Base-by-base conservation (phyloP, 23 tunicate genomes). In the Trididemnum miniatum region DNA sequence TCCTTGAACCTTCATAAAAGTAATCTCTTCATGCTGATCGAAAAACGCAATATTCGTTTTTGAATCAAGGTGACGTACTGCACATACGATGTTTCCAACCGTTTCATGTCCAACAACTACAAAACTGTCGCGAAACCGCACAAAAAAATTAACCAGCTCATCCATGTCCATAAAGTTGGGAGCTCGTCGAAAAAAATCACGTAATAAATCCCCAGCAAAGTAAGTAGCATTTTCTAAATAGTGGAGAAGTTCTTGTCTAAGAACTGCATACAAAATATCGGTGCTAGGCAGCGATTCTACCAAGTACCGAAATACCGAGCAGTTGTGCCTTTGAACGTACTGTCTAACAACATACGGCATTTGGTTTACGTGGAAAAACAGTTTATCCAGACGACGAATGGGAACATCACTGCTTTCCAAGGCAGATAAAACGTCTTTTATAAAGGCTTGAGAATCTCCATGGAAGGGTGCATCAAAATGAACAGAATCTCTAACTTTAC, bases 31-130 rank as follows among this genome's bases (percentile, higher is more conserved):
- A 52, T 24, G 12, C 5, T 54, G n/a, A 54, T 32, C 28, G 18
- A 31, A 22, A 57, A 77, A 77, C 44, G 54, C 2, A 2, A 36
- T 35, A 23, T 51, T 18, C n/a, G 67, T 67, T 9, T 20, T 20
- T 26, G 67, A 22, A 52, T 22, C 39, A 4, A 27, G n/a, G 18
- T 54, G 26, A 4, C 82, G 49, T 27, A 77, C 82, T 5, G 37
- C 66, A 52, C 33, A 31, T 5, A 77, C 67, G 27, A 77, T 52
- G 31, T 54, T 54, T 7, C 82, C 82, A 37, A 73, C 79, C 38
- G 15, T 1, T 5, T 20, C 2, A 73, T 73, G 79, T 12, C 79
- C 59, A 31, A 77, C 82, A 2, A 77, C 82, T 51, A 77, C 82
- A 77, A 77, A 77, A 25, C n/a, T 2, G 27, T 77, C 82, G 27